Evolutionary conservation across 2,797 vertebrate species (phyloP).

Genomic region (Acanthurus lineatus): DNA sequence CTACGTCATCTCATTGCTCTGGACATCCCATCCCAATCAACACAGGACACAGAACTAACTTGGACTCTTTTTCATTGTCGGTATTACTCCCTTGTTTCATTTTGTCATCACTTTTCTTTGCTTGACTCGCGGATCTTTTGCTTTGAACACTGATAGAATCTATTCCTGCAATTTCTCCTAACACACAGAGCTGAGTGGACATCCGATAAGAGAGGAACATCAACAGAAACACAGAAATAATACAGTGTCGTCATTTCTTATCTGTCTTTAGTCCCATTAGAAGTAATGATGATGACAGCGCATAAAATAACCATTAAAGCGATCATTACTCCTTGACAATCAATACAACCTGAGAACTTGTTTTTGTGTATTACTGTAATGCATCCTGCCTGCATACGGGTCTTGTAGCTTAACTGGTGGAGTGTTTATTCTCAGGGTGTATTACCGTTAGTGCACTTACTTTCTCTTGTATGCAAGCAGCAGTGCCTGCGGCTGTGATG

Average conservation of each 20-base stretch:
- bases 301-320: constrained; percentile 49
- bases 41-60: constrained; percentile 12
- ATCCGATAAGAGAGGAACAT: constrained; percentile 16
- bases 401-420: constrained; percentile 23
- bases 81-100: constrained; percentile 8
- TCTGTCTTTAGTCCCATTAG: constrained; percentile 61
- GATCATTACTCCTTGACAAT: constrained; percentile 56
- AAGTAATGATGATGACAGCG: constrained; percentile 43
- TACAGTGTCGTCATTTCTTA: constrained; percentile 24
- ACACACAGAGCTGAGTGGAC: constrained; percentile 2
- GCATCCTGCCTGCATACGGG: constrained; percentile 48
- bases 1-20: constrained; percentile 45
- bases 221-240: constrained; percentile 20
- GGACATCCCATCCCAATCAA: constrained; percentile 50
- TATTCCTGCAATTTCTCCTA: neutral
- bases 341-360: constrained; percentile 39
- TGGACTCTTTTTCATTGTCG: neutral
- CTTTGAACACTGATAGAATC: constrained; percentile 13
- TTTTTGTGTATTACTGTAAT: constrained; percentile 48
- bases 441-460: constrained; percentile 43
- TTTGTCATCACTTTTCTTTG: neutral
- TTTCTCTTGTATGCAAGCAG: constrained; percentile 24
- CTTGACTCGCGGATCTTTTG: neutral
- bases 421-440: constrained; percentile 30
- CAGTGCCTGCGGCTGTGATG: constrained; percentile 54